phyloP scores from a whole-genome alignment of 2,113 vertebrate species.

The Megaceryle maxima region DNA sequence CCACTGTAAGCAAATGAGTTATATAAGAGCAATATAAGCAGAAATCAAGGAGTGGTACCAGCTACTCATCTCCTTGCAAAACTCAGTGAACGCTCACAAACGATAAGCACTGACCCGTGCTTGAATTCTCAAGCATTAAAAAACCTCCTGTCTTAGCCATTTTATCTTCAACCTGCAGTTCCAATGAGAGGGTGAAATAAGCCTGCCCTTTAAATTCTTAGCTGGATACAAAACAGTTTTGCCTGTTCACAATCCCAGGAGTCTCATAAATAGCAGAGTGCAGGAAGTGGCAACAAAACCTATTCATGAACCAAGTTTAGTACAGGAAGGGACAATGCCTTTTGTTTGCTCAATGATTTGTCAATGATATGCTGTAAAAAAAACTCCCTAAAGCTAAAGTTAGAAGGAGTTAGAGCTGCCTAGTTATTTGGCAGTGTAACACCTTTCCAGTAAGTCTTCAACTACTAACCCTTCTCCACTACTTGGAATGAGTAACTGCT shows the following conservation, averaged over 20 bases:
- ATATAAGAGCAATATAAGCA: not conserved
- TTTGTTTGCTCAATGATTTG: not conserved
- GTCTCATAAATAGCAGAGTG: not conserved
- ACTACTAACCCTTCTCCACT: not conserved
- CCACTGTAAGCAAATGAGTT: not conserved
- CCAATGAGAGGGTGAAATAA: not conserved
- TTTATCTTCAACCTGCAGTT: not conserved
- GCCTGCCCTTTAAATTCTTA: not conserved
- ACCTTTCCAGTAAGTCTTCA: not conserved
- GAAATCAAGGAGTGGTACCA: not conserved
- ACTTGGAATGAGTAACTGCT: not conserved
- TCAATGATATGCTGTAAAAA: not conserved
- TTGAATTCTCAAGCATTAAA: not conserved
- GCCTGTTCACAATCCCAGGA: not conserved
- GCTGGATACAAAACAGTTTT: not conserved
- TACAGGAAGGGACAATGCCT: not conserved
- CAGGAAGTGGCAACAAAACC: not conserved
- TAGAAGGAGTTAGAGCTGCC: not conserved
- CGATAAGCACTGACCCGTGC: not conserved
- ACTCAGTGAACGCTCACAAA: not conserved
- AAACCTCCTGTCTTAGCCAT: not conserved
- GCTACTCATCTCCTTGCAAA: not conserved
- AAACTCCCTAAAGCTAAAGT: not conserved
- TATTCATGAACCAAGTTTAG: not conserved
- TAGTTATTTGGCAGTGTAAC: not conserved